Conservation (phyloP, 1,140 invertebrate species). For the Papilio helenus region DNA sequence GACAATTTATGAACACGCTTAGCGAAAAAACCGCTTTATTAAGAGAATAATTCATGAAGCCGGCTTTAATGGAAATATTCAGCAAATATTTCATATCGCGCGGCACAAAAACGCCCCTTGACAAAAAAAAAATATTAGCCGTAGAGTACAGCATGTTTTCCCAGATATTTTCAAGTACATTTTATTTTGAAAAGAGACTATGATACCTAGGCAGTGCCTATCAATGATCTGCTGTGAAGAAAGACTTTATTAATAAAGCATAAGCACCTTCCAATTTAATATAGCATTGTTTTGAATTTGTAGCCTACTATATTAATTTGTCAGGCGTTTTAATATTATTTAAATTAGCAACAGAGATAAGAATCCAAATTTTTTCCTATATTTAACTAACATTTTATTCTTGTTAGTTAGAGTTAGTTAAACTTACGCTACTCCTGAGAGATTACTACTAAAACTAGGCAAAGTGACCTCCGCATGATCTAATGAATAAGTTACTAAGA, state of each 20-base stretch:
- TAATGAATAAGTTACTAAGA: constrained; percentile 7
- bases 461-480: constrained; percentile 8
- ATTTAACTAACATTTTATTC: background rate
- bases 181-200: too few relatives aligned
- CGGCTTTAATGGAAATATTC: constrained; percentile 49
- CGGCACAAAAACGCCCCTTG: constrained; percentile 22
- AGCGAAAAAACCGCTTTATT: constrained; percentile 45
- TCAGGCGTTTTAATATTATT: background rate
- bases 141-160: background rate
- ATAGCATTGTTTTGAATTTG: background rate
- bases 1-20: constrained; percentile 52
- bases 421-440: background rate
- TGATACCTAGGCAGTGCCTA: too few relatives aligned
- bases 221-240: background rate
- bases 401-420: background rate
- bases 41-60: constrained; percentile 54
- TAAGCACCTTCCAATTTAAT: background rate
- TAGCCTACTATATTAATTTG: background rate
- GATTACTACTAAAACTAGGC: constrained; percentile 5
- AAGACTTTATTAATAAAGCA: background rate
- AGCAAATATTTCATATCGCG: constrained; percentile 41
- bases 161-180: too few relatives aligned
- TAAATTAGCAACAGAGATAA: background rate
- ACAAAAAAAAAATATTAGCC: constrained; percentile 22
- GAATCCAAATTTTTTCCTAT: too few relatives aligned